Evolutionary conservation across 2,113 vertebrate species (phyloP).

Genomic region (Falcunculus frontatus): DNA sequence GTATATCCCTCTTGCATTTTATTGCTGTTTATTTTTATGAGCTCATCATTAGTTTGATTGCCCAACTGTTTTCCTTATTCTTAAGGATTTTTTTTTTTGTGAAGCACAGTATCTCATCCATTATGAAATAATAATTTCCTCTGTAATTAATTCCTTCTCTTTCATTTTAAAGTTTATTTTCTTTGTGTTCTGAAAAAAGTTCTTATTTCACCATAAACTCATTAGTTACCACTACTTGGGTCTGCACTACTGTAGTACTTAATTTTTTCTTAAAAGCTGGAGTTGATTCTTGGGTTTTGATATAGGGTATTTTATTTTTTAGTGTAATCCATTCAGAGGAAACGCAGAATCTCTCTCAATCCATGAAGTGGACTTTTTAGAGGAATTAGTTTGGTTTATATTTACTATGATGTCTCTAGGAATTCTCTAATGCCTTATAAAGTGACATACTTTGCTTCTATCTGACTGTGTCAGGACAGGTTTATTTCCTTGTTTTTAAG

Average conservation of each 20-base stretch:
- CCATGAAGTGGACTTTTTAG: not conserved
- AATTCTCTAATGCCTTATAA: not conserved
- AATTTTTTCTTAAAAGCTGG: not conserved
- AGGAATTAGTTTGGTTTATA: not conserved
- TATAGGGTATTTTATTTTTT: not conserved
- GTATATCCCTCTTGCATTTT: not conserved
- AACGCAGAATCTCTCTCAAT: not conserved
- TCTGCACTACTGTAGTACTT: not conserved
- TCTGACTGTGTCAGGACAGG: not conserved
- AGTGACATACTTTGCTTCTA: not conserved
- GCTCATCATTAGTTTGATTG: not conserved
- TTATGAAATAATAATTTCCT: not conserved
- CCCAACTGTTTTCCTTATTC: not conserved
- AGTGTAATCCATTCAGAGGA: not conserved
- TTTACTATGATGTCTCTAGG: not conserved
- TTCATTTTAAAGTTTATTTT: not conserved
- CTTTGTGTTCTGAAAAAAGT: not conserved
- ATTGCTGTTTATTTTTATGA: not conserved
- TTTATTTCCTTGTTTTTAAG: not conserved
- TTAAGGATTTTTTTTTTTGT: not conserved
- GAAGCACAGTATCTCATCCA: not conserved
- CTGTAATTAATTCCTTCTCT: not conserved
- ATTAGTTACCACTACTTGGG: not conserved
- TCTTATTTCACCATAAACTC: not conserved
- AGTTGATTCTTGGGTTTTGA: not conserved